Evolutionary conservation across 1,140 invertebrate genomes (phyloP), one percentile per base, ranked within the genome.

Genomic region (Heliconius nattereri): DNA sequence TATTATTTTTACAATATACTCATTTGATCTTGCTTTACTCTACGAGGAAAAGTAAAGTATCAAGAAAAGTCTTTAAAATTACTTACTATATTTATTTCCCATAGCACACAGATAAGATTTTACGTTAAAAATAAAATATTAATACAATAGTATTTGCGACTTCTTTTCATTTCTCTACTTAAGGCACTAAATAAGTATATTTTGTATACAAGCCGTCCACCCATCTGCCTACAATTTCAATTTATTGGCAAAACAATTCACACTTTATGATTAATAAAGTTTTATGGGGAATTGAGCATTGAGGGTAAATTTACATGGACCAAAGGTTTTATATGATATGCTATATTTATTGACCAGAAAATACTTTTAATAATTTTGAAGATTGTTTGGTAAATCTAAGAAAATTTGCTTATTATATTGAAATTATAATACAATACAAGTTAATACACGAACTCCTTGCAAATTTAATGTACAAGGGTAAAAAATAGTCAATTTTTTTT

Each of bases 251-350:
- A 71, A 72, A 72, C 71, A 72, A 72, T 72, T 72, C 71, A 37
- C 32, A 72, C 8, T 72, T 72, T 72, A 72, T 72, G 71, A 72
- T 72, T 35, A 72, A 72, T 72, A 72, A 72, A 72, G 71, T 72
- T 72, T 72, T 72, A 72, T 72, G 71, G 40, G 16, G 32, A 40
- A 37, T 72, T 72, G 35, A 40, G 71, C 35, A 37, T 72, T 72
- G 71, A 40, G 71, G 71, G 20, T 72, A 72, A 72, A 72, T 72
- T 72, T 40, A 72, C 35, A 72, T 72, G 71, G 32, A n/a, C 71
- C 71, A 72, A 72, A 72, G 71, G 35, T 35, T 72, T 35, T 40
- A 72, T 72, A 16, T 66, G 60, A 66, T 66, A 66, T 29, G 26
- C 60, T 26, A 26, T 29, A 66, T 60, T 60, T 60, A 60, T 66